Evolutionary conservation across 2,888 invertebrate species (phyloP).

Genomic region (Protodeltote pygarga): DNA sequence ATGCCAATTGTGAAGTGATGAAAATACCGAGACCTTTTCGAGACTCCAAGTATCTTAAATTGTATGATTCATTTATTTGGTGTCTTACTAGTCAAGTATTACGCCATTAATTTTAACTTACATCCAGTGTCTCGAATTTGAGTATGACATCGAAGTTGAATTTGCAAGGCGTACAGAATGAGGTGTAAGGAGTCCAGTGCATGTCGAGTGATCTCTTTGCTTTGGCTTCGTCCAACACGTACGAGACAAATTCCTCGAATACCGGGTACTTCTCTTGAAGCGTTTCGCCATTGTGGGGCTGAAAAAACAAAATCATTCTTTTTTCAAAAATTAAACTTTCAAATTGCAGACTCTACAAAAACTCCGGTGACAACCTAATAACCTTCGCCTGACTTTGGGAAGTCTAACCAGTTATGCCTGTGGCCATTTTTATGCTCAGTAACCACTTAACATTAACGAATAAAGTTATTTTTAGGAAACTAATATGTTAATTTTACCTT

Average conservation of each 20-base stretch:
- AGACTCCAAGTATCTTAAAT: neutral
- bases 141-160: conserved; percentile 93
- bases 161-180: conserved; percentile 95
- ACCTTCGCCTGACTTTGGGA: no score
- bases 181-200: conserved; percentile 95
- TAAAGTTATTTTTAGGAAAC: neutral
- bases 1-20: conserved; percentile 5
- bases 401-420: no score
- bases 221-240: conserved; percentile 90
- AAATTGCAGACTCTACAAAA: no score
- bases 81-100: conserved; percentile 1
- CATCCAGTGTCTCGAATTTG: conserved; percentile 94
- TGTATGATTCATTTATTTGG: neutral
- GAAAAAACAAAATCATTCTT: conserved; percentile 15
- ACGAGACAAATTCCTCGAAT: conserved; percentile 93
- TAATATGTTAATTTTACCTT: no score
- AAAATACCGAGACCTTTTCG: neutral
- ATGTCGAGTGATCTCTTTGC: conserved; percentile 90
- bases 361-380: no score
- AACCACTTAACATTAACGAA: no score
- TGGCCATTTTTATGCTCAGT: no score
- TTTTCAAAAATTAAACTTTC: no score
- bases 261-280: conserved; percentile 89
- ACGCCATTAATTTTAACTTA: conserved; percentile 62
- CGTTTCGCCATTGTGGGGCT: conserved; percentile 53